Evolutionary conservation across 1,140 invertebrate species (phyloP), one percentile per base, ranked within the genome.

Genomic region (Camponotus pennsylvanicus): DNA sequence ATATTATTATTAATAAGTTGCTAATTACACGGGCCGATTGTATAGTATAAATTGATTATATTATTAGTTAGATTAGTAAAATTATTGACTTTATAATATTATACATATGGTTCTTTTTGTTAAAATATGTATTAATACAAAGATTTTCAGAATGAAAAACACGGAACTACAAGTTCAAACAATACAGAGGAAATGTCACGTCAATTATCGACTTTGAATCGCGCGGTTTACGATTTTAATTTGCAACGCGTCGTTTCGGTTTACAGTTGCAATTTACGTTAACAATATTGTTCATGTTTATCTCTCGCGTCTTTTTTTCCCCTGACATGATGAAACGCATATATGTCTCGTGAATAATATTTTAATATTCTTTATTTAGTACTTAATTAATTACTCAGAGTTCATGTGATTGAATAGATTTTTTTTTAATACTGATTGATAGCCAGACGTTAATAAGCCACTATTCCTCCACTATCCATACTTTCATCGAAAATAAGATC

Each of bases 31-130:
- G n/a, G 21, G n/a, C n/a, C 13, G 11, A 61, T 75, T 75, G 59
- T 57, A 52, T 55, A 37, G 8, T 7, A 27, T 57, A 9, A 8
- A 42, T 9, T 40, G 15, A 77, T 77, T 32, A 61, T 64, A 64
- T 77, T 42, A 76, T 76, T 64, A 76, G 61, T 76, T 76, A 42
- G 57, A 64, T 64, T 77, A 64, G 57, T 77, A 64, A 77, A 64
- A 77, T 63, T 42, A 63, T 61, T 63, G 27, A 6, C 8, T 40
- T n/a, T 15, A 32, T 27, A 27, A 27, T 27, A 27, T 27, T 27
- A 27, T 27, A 27, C 27, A 27, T 27, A 27, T 27, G 27, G 27
- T 27, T 27, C 27, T 27, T 27, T 27, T 27, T 27, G 27, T 27
- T 57, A 75, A 59, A 75, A 57, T 3, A 11, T 45, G 13, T 49